Evolutionary conservation across 2,797 vertebrate species (phyloP).

Genomic region (Podargus strigoides): DNA sequence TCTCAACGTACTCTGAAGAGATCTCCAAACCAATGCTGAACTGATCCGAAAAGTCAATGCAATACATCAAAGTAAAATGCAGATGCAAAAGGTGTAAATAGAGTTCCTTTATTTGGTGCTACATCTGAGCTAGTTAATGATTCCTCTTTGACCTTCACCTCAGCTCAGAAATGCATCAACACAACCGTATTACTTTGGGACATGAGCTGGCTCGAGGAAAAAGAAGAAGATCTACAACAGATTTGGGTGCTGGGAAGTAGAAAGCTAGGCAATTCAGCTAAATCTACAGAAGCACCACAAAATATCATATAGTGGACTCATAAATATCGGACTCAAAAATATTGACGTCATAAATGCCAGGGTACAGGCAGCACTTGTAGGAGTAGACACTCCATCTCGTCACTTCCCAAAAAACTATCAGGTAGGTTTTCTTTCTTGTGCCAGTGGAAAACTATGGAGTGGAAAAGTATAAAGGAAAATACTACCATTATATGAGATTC

Average conservation of each 20-base stretch:
- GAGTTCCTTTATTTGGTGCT: not conserved
- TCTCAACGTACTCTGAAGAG: not conserved
- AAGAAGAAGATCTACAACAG: not conserved
- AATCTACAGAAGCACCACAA: not conserved
- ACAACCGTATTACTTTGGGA: not conserved
- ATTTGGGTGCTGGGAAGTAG: not conserved
- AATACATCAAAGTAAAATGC: not conserved
- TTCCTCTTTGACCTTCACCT: not conserved
- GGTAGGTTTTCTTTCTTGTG: not conserved
- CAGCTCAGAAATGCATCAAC: not conserved
- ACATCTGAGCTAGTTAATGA: not conserved
- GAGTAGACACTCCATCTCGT: accelerated
- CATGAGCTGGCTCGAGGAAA: not conserved
- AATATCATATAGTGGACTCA: not conserved
- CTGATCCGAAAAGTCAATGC: not conserved
- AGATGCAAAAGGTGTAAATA: not conserved
- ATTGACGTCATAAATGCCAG: not conserved
- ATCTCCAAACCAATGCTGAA: not conserved
- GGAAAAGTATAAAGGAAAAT: not conserved
- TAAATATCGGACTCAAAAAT: not conserved
- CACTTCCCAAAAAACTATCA: not conserved
- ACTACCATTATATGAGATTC: not conserved
- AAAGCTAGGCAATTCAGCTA: not conserved
- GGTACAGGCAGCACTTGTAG: not conserved
- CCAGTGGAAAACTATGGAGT: not conserved